Percentiles rank a stretch among this genome's conserved stretches.
These are phyloP conservation scores for Narcine bancroftii DNA, from an alignment of 2,113 vertebrate species.

Conservation along the genomic window DNA sequence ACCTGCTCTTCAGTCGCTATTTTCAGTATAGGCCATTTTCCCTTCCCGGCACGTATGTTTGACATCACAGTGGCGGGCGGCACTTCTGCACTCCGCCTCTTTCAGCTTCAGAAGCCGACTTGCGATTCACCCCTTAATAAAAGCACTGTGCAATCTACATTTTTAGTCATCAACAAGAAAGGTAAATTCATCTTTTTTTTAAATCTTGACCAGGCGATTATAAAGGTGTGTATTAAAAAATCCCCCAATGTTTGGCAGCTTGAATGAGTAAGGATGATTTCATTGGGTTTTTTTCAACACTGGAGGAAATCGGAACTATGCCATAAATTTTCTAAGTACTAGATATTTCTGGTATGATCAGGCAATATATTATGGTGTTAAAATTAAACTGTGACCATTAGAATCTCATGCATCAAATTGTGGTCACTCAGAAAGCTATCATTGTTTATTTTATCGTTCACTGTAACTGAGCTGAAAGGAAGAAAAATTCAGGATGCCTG, in stretches of 20 bases:
- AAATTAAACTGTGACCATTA: not conserved
- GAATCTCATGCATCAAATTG: not conserved
- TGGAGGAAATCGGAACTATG: not conserved
- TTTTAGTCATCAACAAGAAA: no score
- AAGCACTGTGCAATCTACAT: no score
- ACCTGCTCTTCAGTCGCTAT: no score
- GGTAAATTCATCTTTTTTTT: no score
- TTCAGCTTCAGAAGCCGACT: no score
- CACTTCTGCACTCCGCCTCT: no score
- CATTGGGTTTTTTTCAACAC: not conserved
- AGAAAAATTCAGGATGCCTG: not conserved
- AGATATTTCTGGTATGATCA: not conserved
- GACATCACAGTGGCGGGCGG: no score
- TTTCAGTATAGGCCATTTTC: no score
- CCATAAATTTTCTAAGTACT: not conserved
- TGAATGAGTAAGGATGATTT: not conserved
- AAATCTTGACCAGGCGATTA: no score
- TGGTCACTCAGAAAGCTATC: not conserved
- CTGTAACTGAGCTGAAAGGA: not conserved
- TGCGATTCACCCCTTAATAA: no score
- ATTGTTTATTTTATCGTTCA: not conserved
- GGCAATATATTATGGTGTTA: not conserved
- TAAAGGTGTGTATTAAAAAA: no score
- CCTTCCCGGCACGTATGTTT: no score
- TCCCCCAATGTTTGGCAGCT: slow-evolving; percentile 27